phyloP scores from a whole-genome alignment of 2,797 vertebrate genomes.

The Falco rusticolus region DNA sequence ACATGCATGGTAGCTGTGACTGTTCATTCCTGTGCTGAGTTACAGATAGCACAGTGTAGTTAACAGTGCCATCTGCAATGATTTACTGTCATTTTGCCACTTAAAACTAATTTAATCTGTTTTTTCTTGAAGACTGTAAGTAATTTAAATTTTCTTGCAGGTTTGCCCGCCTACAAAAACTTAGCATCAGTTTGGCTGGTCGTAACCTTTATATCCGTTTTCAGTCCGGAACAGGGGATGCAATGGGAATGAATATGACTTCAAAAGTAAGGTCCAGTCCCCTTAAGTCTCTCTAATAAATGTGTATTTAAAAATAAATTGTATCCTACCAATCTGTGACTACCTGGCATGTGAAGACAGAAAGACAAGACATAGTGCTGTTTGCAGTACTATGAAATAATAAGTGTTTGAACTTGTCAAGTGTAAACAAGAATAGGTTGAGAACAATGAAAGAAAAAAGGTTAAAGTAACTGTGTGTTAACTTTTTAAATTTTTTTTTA shows the following conservation, averaged over 20 bases:
- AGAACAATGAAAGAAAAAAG: neutral
- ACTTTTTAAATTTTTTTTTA: too few relatives aligned
- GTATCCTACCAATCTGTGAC: neutral
- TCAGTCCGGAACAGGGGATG: conserved; percentile 93
- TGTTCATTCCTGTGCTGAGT: neutral
- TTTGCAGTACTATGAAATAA: neutral
- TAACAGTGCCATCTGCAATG: fast-evolving
- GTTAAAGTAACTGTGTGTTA: too few relatives aligned
- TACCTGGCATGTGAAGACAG: neutral
- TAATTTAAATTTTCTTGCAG: conserved; percentile 70
- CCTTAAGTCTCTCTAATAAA: neutral
- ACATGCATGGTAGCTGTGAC: neutral
- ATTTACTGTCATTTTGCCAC: neutral
- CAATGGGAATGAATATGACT: conserved; percentile 99
- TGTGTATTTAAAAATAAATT: neutral
- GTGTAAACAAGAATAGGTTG: neutral
- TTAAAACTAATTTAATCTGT: neutral
- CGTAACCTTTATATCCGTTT: conserved; percentile 95
- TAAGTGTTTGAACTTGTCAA: neutral
- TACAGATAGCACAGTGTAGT: neutral
- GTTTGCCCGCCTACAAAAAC: conserved; percentile 92
- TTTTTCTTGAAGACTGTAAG: neutral
- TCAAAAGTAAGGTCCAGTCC: conserved; percentile 87
- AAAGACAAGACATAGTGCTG: neutral
- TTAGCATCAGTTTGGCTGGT: conserved; percentile 88